Evolutionary conservation across 2,797 vertebrate species (phyloP).

Genomic region (Chelonia mydas): DNA sequence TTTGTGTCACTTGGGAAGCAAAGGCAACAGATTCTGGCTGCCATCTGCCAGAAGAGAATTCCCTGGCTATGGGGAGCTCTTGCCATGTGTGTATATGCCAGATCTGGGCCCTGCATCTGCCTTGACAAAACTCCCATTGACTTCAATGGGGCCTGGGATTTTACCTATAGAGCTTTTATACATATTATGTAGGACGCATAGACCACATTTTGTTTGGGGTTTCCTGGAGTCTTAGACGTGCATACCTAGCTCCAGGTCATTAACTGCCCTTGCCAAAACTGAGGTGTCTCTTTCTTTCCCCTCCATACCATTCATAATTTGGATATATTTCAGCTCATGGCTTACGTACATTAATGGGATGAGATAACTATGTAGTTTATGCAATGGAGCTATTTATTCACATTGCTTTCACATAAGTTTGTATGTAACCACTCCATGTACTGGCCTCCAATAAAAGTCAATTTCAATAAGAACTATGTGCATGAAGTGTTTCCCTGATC

Average conservation of each 20-base stretch:
- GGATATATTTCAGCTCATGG: background rate
- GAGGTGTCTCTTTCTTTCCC: background rate
- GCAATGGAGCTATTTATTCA: background rate
- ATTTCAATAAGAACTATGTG: background rate
- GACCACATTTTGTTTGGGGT: background rate
- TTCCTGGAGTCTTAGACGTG: background rate
- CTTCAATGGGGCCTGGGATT: background rate
- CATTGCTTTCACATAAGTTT: background rate
- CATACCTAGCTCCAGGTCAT: background rate
- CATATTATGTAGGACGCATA: background rate
- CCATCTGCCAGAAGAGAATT: background rate
- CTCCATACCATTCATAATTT: background rate
- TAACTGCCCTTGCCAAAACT: background rate
- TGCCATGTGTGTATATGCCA: background rate
- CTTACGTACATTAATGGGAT: background rate
- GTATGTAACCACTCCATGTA: background rate
- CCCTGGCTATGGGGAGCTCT: background rate
- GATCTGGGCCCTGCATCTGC: accelerated
- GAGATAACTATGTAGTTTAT: background rate
- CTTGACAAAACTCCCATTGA: background rate
- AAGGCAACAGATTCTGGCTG: background rate
- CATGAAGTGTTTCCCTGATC: background rate
- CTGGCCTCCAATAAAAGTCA: background rate
- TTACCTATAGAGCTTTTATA: background rate
- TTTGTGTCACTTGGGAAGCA: background rate